Conservation (phyloP, 2,113 vertebrate species). For the Erinaceus europaeus region DNA sequence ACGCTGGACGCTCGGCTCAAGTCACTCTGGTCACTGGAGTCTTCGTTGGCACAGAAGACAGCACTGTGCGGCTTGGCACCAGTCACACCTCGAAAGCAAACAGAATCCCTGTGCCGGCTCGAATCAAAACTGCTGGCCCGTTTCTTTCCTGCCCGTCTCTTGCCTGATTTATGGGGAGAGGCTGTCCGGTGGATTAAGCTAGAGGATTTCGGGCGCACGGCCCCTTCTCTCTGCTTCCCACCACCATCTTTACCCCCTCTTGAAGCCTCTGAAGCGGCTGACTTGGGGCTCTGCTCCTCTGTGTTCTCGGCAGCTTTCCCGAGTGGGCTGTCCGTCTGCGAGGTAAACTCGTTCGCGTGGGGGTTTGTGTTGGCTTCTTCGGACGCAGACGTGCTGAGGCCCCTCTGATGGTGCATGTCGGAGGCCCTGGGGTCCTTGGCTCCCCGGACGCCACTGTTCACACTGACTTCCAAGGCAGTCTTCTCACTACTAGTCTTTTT, state of each 20-base stretch:
- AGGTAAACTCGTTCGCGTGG: conserved; percentile 93
- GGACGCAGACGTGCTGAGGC: conserved; percentile 86
- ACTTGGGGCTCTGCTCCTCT: conserved; percentile 80
- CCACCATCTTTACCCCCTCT: conserved; percentile 80
- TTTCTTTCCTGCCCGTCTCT: conserved; percentile 92
- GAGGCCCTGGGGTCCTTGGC: conserved; percentile 69
- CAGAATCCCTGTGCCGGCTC: conserved; percentile 93
- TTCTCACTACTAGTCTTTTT: conserved; percentile 87
- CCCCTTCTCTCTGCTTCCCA: conserved; percentile 85
- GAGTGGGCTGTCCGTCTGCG: conserved; percentile 75
- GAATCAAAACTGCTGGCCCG: conserved; percentile 97
- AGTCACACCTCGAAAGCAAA: conserved; percentile 88
- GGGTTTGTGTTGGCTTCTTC: conserved; percentile 98
- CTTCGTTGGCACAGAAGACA: conserved; percentile 91
- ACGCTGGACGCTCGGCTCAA: conserved; percentile 95
- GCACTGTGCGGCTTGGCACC: conserved; percentile 91
- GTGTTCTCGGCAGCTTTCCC: conserved; percentile 76
- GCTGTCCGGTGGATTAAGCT: conserved; percentile 88
- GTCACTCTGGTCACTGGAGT: conserved; percentile 98
- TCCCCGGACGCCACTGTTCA: conserved; percentile 65
- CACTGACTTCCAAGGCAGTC: conserved; percentile 75
- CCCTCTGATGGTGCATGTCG: conserved; percentile 73
- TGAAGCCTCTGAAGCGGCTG: conserved; percentile 73
- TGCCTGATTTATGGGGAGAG: conserved; percentile 85
- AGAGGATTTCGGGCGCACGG: conserved; percentile 85